Conservation (phyloP, 2,113 vertebrate genomes). For the Petrocephalus zakoni region DNA sequence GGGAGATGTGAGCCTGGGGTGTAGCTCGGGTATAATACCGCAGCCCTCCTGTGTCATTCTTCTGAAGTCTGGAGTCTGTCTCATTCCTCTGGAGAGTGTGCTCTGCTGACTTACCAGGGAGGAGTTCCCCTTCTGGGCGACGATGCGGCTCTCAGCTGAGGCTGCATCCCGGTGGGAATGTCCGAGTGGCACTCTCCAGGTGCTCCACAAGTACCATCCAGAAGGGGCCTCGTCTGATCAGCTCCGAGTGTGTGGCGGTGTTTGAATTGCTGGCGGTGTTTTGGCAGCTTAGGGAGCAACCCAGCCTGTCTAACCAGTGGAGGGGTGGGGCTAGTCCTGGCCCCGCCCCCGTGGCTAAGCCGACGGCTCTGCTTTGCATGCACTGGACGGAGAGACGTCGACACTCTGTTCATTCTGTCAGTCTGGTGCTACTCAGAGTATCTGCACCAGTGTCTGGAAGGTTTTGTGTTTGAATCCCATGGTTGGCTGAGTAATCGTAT, state of each 20-base stretch:
- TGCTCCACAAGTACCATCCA: background rate
- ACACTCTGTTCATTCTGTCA: background rate
- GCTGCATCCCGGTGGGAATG: background rate
- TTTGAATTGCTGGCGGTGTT: background rate
- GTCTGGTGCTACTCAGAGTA: background rate
- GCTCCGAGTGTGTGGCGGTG: background rate
- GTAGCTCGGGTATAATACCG: background rate
- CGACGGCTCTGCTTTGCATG: background rate
- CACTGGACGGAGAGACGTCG: background rate
- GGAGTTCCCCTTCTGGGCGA: background rate
- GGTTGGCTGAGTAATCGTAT: background rate
- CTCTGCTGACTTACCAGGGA: background rate
- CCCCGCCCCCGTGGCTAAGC: background rate
- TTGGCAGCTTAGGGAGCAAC: background rate
- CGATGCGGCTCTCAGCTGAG: background rate
- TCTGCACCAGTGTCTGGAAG: background rate
- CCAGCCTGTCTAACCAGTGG: background rate
- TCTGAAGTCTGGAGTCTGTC: background rate
- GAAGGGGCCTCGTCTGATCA: conserved; percentile 1
- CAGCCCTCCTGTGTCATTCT: background rate
- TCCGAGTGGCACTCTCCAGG: background rate
- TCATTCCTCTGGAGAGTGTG: background rate
- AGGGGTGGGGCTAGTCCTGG: background rate
- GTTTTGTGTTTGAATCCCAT: background rate
- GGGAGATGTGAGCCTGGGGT: background rate